These are phyloP conservation scores for Agrilus cyanescens DNA, from an alignment of 2,888 invertebrate genomes.

Conservation along the genomic window DNA sequence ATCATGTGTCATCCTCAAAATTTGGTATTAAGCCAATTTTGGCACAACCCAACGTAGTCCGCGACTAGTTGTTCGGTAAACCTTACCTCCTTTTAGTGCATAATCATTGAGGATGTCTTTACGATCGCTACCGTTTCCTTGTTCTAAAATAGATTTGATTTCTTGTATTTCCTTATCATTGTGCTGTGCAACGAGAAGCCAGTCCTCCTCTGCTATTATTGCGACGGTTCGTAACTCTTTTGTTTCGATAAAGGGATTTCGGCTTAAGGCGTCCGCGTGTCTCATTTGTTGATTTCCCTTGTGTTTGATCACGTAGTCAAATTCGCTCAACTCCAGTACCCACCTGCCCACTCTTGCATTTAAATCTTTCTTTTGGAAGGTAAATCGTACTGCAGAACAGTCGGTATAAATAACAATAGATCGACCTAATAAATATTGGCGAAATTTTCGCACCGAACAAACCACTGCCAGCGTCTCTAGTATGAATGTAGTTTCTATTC, in stretches of 20 bases:
- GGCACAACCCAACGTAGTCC: conserved; percentile 13
- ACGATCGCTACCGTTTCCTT: conserved; percentile 16
- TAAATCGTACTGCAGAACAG: too few species aligned
- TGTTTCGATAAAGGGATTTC: too few species aligned
- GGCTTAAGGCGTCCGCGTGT: conserved; percentile 8
- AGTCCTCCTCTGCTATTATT: conserved; percentile 6
- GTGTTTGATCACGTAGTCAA: conserved; percentile 5
- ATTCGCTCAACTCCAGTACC: conserved; percentile 7
- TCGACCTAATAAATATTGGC: too few species aligned
- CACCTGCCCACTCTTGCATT: too few species aligned
- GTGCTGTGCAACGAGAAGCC: conserved; percentile 6
- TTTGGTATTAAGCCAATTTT: background rate
- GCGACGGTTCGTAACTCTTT: conserved; percentile 3
- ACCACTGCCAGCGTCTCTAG: too few species aligned
- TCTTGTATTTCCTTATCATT: conserved; percentile 3
- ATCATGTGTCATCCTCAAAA: conserved; percentile 4
- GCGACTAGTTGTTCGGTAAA: conserved; percentile 16
- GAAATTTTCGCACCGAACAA: too few species aligned
- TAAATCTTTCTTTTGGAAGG: too few species aligned
- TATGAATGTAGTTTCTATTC: too few species aligned
- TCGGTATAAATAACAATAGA: too few species aligned
- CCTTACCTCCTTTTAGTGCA: conserved; percentile 1
- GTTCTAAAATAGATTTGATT: conserved; percentile 2
- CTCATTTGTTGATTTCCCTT: conserved; percentile 7
- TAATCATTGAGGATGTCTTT: conserved; percentile 4